These are phyloP conservation scores for Xestia c-nigrum DNA, from an alignment of 2,888 invertebrate genomes.

Conservation along the genomic window DNA sequence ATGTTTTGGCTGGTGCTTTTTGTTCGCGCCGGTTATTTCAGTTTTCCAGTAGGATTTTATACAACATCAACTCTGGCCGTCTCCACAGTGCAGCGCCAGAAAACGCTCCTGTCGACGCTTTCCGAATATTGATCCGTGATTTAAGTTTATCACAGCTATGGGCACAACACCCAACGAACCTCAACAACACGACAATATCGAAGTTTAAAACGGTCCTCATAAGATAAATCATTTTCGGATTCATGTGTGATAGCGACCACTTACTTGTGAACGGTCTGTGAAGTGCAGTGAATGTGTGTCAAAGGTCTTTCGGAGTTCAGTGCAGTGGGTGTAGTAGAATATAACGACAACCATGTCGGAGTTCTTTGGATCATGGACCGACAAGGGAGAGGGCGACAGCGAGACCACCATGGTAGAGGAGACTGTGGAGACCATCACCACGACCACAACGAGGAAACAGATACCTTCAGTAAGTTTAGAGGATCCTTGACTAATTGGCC, in stretches of 20 bases:
- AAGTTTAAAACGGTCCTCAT: constrained; percentile 63
- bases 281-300: constrained; percentile 85
- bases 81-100: constrained; percentile 81
- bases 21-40: constrained; percentile 90
- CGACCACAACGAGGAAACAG: constrained; percentile 80
- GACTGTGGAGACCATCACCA: constrained; percentile 85
- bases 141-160: constrained; percentile 71
- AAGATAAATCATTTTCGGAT: constrained; percentile 55
- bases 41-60: constrained; percentile 91
- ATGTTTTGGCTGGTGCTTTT: constrained; percentile 91
- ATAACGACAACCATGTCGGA: constrained; percentile 84
- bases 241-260: constrained; percentile 67
- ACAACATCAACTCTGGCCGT: constrained; percentile 88
- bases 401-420: constrained; percentile 74
- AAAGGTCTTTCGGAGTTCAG: constrained; percentile 77
- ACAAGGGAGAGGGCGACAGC: constrained; percentile 73
- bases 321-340: constrained; percentile 78
- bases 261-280: constrained; percentile 69
- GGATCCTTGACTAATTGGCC: constrained; percentile 63
- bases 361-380: constrained; percentile 87
- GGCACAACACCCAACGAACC: constrained; percentile 69
- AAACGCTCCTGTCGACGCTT: constrained; percentile 63
- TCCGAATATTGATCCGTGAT: constrained; percentile 65
- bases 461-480: constrained; percentile 79
- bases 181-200: constrained; percentile 72